These are phyloP conservation scores for Larimichthys crocea DNA, from an alignment of 2,113 vertebrate genomes.

Conservation along the genomic window DNA sequence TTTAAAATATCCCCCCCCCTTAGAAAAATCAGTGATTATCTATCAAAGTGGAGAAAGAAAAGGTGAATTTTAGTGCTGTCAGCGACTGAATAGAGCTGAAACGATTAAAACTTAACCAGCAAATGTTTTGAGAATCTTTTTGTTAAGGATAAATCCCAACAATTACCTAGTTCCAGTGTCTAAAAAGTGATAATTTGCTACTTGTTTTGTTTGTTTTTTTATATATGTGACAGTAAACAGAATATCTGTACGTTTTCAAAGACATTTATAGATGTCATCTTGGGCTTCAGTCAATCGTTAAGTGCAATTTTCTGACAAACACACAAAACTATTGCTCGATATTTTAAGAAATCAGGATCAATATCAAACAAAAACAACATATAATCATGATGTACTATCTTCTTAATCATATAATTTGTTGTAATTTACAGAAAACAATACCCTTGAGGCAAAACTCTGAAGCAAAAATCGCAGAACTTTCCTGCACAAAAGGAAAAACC, in stretches of 20 bases:
- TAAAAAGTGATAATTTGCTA: background rate
- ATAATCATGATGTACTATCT: background rate
- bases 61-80: background rate
- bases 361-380: background rate
- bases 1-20: background rate
- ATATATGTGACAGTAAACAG: background rate
- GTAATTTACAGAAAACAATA: background rate
- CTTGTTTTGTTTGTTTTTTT: background rate
- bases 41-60: background rate
- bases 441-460: background rate
- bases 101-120: background rate
- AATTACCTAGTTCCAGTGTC: background rate
- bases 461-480: conserved; percentile 10
- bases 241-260: background rate
- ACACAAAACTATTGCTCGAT: background rate
- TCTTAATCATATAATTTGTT: background rate
- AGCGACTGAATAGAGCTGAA: background rate
- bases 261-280: background rate
- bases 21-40: background rate
- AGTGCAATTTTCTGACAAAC: background rate
- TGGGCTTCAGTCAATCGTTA: background rate
- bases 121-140: background rate
- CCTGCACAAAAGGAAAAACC: background rate
- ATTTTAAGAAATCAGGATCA: background rate
- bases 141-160: background rate